Evolutionary conservation across 2,797 vertebrate genomes (phyloP), one percentile per base, ranked within the genome.

Genomic region (Triplophysa yarkandensis): DNA sequence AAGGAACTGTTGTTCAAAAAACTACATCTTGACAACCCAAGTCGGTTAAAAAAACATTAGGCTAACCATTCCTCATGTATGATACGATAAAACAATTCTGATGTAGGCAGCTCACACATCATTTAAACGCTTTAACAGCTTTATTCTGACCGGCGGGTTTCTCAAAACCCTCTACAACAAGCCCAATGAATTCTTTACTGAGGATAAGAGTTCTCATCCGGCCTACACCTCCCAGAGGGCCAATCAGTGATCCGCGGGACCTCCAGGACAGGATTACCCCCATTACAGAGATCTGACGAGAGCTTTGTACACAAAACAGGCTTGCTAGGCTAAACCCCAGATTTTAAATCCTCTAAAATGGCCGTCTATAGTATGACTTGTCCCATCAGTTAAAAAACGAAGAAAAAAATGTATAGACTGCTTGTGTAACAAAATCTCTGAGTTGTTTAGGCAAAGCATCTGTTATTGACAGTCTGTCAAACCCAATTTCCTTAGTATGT

Each of bases 221-320:
- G 58, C 30, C 44, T 65, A 62, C 74, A 66, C 19, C 30, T 77
- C 78, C 80, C 78, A 72, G 44, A 64, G 54, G 76, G 19, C 43
- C 13, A n/a, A 66, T 80, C 34, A 68, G 67, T 6, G 43, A 63
- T 48, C 43, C 30, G 69, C 41, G 58, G 50, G 58, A 27, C 46
- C 61, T 68, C 11, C 58, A 74, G 70, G 78, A 72, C 41, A 61
- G 71, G 76, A 82, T 78, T 75, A 77, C 74, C 39, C 46, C 73
- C 76, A 77, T 80, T 78, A 76, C 27, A 44, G 55, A 61, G 67
- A 74, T 62, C 74, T 32, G 36, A 71, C 21, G 57, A 67, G 52
- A 58, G 65, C 1, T 54, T 39, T 80, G 21, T 3, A n/a, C n/a
- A 4, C 60, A 71, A 36, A 36, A 50, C 28, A 50, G 19, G 23